These are phyloP conservation scores for Chamaetylas fuelleborni DNA, from an alignment of 2,113 vertebrate species.

Conservation along the genomic window DNA sequence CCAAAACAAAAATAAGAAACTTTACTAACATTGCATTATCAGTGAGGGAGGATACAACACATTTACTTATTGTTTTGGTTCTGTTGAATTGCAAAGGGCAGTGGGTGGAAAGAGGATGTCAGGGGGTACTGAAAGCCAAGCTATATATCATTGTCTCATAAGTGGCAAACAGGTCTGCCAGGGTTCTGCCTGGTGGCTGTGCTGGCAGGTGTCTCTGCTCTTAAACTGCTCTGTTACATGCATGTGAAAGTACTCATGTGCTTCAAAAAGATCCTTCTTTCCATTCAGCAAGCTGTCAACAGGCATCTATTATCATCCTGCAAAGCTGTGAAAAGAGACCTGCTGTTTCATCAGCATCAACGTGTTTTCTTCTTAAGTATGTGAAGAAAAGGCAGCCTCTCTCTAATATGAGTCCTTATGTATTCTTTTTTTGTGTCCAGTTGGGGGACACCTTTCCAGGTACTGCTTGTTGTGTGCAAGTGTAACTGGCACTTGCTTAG, in stretches of 20 bases:
- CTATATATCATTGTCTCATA: neutral
- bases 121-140: neutral
- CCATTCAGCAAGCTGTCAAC: neutral
- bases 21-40: neutral
- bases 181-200: neutral
- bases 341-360: neutral
- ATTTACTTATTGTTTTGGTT: neutral
- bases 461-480: neutral
- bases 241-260: neutral
- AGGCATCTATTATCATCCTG: neutral
- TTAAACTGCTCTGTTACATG: neutral
- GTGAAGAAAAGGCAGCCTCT: neutral
- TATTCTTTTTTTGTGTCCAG: neutral
- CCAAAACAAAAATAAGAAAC: neutral
- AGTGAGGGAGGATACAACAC: neutral
- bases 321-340: neutral
- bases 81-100: neutral
- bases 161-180: neutral
- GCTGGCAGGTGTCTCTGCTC: neutral
- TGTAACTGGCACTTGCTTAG: neutral
- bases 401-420: neutral
- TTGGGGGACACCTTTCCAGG: neutral
- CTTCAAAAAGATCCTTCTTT: neutral
- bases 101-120: neutral
- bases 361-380: neutral